A percentile compares a stretch with the other conserved stretches of the same genome.
Conservation (phyloP, 2,797 vertebrate species). For the Propithecus deckenii region DNA sequence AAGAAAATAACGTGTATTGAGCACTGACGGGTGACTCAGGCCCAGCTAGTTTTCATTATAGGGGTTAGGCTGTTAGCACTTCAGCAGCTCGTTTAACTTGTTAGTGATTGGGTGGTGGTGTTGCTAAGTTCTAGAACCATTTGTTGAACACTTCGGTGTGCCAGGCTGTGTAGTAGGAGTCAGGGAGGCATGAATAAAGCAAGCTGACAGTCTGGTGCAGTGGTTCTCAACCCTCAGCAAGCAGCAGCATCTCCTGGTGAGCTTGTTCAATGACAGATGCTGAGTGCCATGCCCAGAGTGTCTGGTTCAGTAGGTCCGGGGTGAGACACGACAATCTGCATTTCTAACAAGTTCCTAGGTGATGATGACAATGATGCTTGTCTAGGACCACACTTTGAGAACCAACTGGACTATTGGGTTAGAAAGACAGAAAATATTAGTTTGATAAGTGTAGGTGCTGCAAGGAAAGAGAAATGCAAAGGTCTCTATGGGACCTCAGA, state of each 20-base stretch:
- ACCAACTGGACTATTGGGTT: neutral
- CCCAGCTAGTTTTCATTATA: neutral
- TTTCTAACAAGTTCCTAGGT: neutral
- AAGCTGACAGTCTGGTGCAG: neutral
- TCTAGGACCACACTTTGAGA: neutral
- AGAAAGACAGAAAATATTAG: neutral
- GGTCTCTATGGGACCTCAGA: neutral
- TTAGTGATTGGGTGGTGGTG: neutral
- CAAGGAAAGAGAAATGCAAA: neutral
- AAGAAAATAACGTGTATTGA: neutral
- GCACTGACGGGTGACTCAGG: neutral
- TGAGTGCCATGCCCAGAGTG: rapidly evolving
- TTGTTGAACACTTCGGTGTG: neutral
- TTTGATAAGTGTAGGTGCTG: neutral
- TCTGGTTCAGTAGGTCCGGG: neutral
- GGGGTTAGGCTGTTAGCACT: neutral
- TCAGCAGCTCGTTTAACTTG: neutral
- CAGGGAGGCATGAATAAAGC: neutral
- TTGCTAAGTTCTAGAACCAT: neutral
- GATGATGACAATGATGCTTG: neutral
- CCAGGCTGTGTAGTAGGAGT: neutral
- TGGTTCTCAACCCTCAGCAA: neutral
- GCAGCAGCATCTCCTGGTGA: neutral
- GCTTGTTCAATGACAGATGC: neutral
- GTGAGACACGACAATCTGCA: neutral